Conservation (phyloP, 2,888 invertebrate genomes). For the Nasonia oneida region DNA sequence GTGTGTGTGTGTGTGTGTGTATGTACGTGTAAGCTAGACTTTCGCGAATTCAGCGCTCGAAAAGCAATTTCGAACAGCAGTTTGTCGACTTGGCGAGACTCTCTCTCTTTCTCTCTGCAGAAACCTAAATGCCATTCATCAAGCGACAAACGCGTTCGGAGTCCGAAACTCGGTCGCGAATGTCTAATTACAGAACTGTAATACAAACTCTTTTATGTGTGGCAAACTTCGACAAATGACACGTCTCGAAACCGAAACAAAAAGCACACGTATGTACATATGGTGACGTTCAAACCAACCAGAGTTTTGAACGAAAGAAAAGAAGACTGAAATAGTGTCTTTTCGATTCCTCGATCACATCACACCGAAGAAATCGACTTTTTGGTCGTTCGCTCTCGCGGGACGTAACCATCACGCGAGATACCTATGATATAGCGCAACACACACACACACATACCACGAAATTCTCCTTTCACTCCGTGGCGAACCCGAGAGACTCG, state of each 20-base stretch:
- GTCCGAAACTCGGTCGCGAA: background rate
- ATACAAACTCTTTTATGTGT: background rate
- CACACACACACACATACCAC: background rate
- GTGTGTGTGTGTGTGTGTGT: too few species aligned
- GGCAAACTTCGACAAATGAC: too few species aligned
- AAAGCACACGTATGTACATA: too few species aligned
- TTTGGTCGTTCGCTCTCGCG: background rate
- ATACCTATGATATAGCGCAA: background rate
- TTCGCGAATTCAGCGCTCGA: slow-evolving; percentile 8
- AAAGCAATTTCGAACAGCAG: slow-evolving; percentile 38
- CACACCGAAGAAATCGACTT: too few species aligned
- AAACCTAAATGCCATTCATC: background rate
- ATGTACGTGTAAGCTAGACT: background rate
- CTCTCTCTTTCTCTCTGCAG: background rate
- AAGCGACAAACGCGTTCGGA: background rate
- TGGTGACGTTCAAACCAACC: too few species aligned
- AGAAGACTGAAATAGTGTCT: too few species aligned
- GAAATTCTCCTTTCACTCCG: background rate
- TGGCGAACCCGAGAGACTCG: background rate
- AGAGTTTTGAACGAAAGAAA: too few species aligned
- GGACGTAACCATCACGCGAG: background rate
- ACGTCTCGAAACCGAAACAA: too few species aligned
- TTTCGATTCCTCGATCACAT: too few species aligned
- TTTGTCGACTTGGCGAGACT: slow-evolving; percentile 1
- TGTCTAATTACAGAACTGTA: background rate